A percentile compares a stretch with the other conserved stretches of the same genome.
These are phyloP conservation scores for Nymphalis c-album DNA, from an alignment of 2,888 invertebrate species.

Conservation along the genomic window DNA sequence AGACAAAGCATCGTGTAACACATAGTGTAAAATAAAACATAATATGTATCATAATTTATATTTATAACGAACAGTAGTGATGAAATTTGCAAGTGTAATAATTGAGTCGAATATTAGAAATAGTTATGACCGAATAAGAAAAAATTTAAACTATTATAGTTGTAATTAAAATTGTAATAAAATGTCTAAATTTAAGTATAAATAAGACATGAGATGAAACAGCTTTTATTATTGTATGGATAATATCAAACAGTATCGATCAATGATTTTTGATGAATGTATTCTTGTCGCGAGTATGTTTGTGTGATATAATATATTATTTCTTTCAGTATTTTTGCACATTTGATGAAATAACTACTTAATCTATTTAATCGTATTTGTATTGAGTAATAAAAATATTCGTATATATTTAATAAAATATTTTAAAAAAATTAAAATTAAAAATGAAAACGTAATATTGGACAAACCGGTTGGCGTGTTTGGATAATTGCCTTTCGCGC, in stretches of 20 bases:
- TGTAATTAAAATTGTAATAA: background rate
- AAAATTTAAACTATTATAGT: background rate
- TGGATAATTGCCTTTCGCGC: no score
- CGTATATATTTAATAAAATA: no score
- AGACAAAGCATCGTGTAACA: no score
- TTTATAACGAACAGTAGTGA: background rate
- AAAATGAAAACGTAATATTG: no score
- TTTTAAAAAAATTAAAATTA: no score
- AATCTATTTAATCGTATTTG: constrained; percentile 3
- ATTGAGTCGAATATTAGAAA: background rate
- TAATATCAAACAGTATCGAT: background rate
- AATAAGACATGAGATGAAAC: background rate
- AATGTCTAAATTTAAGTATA: constrained; percentile 2
- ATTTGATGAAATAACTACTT: background rate
- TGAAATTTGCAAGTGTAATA: no score
- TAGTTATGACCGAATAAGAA: background rate
- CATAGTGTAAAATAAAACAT: no score
- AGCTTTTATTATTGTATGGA: background rate
- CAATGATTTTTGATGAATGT: background rate
- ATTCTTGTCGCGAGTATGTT: background rate
- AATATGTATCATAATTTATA: no score
- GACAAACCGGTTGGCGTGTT: no score
- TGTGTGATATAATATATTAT: background rate
- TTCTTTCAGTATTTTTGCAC: background rate
- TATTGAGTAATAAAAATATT: background rate